Conservation (phyloP, 2,888 invertebrate species). For the Sphaerophoria rueppellii region DNA sequence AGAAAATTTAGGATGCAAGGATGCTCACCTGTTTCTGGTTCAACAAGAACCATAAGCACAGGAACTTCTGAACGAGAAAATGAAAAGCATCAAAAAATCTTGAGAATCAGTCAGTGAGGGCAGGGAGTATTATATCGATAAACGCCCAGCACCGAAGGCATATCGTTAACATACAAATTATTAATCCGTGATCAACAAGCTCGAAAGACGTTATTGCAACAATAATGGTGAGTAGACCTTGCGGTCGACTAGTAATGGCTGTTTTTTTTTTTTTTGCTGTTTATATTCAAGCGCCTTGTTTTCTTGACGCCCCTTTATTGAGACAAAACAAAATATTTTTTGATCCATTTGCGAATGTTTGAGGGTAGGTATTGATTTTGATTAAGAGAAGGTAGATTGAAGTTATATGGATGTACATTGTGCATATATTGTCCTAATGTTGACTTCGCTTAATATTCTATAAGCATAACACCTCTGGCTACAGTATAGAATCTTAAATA, state of each 20-base stretch:
- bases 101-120: conserved; percentile 62
- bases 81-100: conserved; percentile 15
- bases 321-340: conserved; percentile 41
- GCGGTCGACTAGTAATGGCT: conserved; percentile 58
- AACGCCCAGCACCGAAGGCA: conserved; percentile 70
- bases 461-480: background rate
- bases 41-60: conserved; percentile 48
- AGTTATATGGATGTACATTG: conserved; percentile 43
- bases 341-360: conserved; percentile 64
- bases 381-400: no score
- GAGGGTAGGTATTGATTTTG: conserved; percentile 26
- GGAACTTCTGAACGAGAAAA: conserved; percentile 22
- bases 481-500: background rate
- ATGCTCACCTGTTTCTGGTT: conserved; percentile 59
- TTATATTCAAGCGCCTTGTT: conserved; percentile 10
- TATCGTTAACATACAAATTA: conserved; percentile 70
- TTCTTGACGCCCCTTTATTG: conserved; percentile 62
- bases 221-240: conserved; percentile 14
- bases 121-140: conserved; percentile 61
- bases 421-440: conserved; percentile 20
- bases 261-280: conserved; percentile 8
- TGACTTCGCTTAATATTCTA: background rate
- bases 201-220: conserved; percentile 30
- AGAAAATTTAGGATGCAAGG: conserved; percentile 6
- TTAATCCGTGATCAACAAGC: conserved; percentile 71